A percentile compares a stretch with the other conserved stretches of the same genome.
Evolutionary conservation across 2,888 invertebrate genomes (phyloP).

Genomic region (Bembecia ichneumoniformis): DNA sequence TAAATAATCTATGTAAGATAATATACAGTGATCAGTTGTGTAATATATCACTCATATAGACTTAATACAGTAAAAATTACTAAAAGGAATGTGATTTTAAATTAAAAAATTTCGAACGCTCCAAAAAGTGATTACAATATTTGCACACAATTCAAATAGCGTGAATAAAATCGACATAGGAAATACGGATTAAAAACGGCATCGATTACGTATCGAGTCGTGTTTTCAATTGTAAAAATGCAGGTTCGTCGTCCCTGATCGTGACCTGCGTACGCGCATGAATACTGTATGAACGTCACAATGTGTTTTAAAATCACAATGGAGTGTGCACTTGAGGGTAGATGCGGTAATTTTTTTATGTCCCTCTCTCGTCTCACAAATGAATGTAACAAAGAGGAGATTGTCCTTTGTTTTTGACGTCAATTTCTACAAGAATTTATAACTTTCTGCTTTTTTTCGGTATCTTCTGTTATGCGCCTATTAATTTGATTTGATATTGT

Average conservation of each 20-base stretch:
- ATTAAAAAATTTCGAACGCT: background rate
- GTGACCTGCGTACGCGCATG: slow-evolving; percentile 61
- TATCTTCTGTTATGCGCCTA: no score
- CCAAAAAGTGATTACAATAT: background rate
- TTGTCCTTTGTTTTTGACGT: background rate
- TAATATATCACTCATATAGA: background rate
- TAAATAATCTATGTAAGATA: background rate
- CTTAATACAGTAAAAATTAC: background rate
- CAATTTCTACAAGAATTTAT: background rate
- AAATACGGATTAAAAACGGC: slow-evolving; percentile 38
- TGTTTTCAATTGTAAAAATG: slow-evolving; percentile 4
- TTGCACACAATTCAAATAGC: background rate
- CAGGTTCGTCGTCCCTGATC: slow-evolving; percentile 64
- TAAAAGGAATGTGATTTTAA: background rate
- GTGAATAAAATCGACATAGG: slow-evolving; percentile 10
- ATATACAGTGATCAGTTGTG: background rate
- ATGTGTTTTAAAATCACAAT: background rate
- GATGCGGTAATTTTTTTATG: background rate
- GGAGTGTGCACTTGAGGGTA: background rate
- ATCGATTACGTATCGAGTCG: slow-evolving; percentile 24
- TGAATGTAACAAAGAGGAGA: background rate
- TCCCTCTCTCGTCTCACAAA: background rate
- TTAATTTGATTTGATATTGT: no score
- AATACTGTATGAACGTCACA: slow-evolving; percentile 49
- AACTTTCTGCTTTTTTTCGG: no score